A percentile compares a stretch with the other conserved stretches of the same genome.
Evolutionary conservation across 2,113 vertebrate genomes (phyloP).

Genomic region (Prietella phreatophila): DNA sequence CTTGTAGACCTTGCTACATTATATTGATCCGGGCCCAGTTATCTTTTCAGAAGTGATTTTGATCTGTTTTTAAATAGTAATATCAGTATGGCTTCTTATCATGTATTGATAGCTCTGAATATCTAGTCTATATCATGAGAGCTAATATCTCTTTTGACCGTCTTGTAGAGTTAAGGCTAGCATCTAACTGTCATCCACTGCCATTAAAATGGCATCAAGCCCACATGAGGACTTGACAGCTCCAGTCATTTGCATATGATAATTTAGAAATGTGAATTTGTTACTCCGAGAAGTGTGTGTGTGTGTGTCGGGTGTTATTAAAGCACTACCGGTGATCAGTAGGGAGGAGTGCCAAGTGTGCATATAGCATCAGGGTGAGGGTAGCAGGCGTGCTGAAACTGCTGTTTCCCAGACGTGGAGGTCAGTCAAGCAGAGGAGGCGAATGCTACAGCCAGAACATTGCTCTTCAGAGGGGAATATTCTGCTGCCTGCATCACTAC

Average conservation of each 20-base stretch:
- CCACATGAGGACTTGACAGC: constrained; percentile 55
- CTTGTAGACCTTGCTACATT: neutral
- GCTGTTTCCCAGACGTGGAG: constrained; percentile 35
- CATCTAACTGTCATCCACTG: constrained; percentile 5
- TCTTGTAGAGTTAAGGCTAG: constrained; percentile 3
- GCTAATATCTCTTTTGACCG: constrained; percentile 36
- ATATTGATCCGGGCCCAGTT: neutral
- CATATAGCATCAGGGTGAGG: constrained; percentile 49
- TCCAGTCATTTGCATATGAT: constrained; percentile 58
- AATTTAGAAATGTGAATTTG: constrained; percentile 69
- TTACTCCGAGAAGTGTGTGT: constrained; percentile 68
- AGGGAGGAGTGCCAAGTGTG: constrained; percentile 58
- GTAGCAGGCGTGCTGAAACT: constrained; percentile 33
- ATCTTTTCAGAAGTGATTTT: neutral
- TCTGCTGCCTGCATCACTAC: constrained; percentile 15
- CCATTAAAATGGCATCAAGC: constrained; percentile 59
- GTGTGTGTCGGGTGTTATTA: constrained; percentile 68
- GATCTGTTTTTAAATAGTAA: neutral
- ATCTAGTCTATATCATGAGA: neutral
- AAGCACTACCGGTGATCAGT: constrained; percentile 56
- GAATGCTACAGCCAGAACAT: neutral
- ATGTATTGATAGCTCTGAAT: neutral
- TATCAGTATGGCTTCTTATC: neutral
- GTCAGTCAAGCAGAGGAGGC: constrained; percentile 16
- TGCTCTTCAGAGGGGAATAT: neutral